Percentiles rank a stretch among this genome's conserved stretches.
Evolutionary conservation across 2,113 vertebrate species (phyloP).

Genomic region (Anarrhichthys ocellatus): DNA sequence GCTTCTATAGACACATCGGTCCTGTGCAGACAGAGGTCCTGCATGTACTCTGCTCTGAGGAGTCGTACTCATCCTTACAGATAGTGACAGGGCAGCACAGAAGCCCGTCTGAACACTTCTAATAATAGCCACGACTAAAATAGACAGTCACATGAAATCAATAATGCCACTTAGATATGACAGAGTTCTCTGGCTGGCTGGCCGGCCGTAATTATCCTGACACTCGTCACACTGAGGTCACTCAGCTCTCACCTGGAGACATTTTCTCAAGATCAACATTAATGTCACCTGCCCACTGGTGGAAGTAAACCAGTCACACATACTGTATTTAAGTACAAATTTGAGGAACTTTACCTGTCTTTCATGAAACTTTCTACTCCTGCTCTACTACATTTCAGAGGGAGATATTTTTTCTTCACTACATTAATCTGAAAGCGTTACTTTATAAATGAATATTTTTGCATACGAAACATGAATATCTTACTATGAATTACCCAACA

Average conservation of each 20-base stretch:
- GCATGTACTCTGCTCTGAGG: conserved; percentile 42
- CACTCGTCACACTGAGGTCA: background rate
- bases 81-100: conserved; percentile 41
- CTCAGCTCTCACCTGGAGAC: too few species aligned
- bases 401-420: background rate
- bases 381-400: background rate
- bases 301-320: background rate
- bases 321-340: too few species aligned
- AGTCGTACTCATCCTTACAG: conserved; percentile 53
- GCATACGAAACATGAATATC: too few species aligned
- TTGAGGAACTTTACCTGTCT: background rate
- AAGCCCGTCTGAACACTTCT: conserved; percentile 50
- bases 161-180: conserved; percentile 78
- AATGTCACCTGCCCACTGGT: background rate
- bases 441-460: background rate
- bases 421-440: background rate
- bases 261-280: background rate
- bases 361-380: background rate
- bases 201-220: conserved; percentile 35
- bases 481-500: too few species aligned
- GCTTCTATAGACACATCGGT: background rate
- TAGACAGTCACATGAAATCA: conserved; percentile 79
- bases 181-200: conserved; percentile 57
- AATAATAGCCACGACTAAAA: conserved; percentile 78
- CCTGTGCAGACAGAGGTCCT: background rate